A percentile compares a stretch with the other conserved stretches of the same genome.
Conservation (phyloP, 2,113 vertebrate genomes). For the Cercopithecus mona region DNA sequence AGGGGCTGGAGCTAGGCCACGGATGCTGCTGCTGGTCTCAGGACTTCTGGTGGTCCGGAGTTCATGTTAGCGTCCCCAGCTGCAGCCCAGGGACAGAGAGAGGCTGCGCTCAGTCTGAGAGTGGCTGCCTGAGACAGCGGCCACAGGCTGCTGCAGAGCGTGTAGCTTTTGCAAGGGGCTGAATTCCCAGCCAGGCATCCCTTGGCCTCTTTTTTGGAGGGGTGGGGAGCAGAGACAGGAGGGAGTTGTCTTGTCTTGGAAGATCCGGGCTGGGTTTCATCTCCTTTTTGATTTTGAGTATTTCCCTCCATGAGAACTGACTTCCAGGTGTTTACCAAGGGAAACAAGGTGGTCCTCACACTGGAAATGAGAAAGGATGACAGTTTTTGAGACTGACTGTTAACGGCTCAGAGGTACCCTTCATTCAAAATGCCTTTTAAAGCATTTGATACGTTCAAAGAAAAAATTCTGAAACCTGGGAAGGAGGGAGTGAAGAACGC, state of each 20-base stretch:
- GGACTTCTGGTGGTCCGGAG: slow-evolving; percentile 16
- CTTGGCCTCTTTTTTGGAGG: not conserved
- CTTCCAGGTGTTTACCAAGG: not conserved
- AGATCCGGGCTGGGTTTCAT: not conserved
- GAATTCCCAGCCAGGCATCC: not conserved
- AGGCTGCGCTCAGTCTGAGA: not conserved
- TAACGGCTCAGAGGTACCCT: slow-evolving; percentile 50
- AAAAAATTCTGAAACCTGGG: slow-evolving; percentile 91
- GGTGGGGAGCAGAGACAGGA: not conserved
- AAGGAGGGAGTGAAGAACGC: slow-evolving; percentile 93
- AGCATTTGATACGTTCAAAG: slow-evolving; percentile 90
- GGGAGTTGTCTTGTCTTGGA: slow-evolving; percentile 36
- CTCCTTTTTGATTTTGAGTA: slow-evolving; percentile 36
- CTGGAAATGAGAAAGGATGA: slow-evolving; percentile 64
- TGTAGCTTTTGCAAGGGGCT: not conserved
- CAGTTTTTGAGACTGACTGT: slow-evolving; percentile 54
- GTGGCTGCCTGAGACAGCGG: slow-evolving; percentile 1
- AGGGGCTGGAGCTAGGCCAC: slow-evolving; percentile 65
- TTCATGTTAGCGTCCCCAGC: slow-evolving; percentile 57
- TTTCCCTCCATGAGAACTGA: slow-evolving; percentile 67
- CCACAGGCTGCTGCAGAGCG: not conserved
- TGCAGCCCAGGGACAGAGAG: not conserved
- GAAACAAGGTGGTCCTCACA: not conserved
- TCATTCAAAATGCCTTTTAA: slow-evolving; percentile 91
- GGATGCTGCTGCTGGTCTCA: not conserved